Evolutionary conservation across 2,888 invertebrate genomes (phyloP), one percentile per base, ranked within the genome.

Genomic region (Choristoneura rosaceana): DNA sequence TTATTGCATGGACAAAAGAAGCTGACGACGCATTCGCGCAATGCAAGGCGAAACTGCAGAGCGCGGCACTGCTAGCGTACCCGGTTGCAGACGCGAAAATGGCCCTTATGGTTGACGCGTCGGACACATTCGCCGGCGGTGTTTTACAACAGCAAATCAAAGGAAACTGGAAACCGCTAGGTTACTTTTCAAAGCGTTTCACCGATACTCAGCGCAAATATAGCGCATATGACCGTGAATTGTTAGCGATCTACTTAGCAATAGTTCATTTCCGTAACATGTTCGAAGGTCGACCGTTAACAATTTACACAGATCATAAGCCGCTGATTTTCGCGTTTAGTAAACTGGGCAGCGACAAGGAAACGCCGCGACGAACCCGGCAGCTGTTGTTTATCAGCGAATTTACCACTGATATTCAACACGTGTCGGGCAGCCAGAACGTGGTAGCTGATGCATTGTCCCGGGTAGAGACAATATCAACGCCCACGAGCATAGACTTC

Each of bases 131-230:
- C 3, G 76, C 85, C 7, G 88, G 87, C 3, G 85, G 83, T 0
- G 82, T 79, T 0, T 62, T 90, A 17, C 83, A 88, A 71, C 87
- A 88, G 77, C n/a, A 66, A 2, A 65, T 76, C 4, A 60, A 78
- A 9, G 65, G 75, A 33, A 33, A 69, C 0, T 81, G 82, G 79
- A 69, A 84, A 74, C 85, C 85, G 0, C 63, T 87, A 14, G 82
- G 80, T 1, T 87, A 85, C 69, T 87, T 82, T 73, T 84, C 84
- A 4, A 80, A 77, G 62, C 84, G 81, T 47, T 70, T 88, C 1
- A 77, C 73, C 7, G 58, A 75, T n/a, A 74, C 83, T 0, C 79
- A 90, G 73, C 52, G 58, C 38, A 83, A 81, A 8, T 90, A 89
- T 52, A 76, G 75, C 45, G 75, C 77, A 0, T 79, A 75, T 15